Evolutionary conservation across 2,113 vertebrate genomes (phyloP), one percentile per base, ranked within the genome.

Genomic region (Nibea coibor): DNA sequence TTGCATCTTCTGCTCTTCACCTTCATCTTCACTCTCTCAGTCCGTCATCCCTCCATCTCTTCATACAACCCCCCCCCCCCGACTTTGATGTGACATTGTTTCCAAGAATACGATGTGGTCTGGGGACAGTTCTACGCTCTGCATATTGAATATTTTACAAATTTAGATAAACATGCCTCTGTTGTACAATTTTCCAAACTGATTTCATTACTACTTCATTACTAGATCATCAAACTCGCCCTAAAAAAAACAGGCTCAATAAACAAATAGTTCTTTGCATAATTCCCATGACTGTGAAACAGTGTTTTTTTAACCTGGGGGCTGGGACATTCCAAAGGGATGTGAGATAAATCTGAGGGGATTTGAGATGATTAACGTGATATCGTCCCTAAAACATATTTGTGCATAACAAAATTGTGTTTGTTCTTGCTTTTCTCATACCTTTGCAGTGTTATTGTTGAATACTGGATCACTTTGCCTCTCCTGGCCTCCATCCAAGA

Each of bases 41-140:
- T 53, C 59, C 28, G 8, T 45, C 56, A 24, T 50, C 58, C 8
- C 54, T 59, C 54, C 22, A 31, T 64, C 20, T 61, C 20, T 5
- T 3, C 50, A n/a, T 50, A 47, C 9, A 53, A 42, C 31, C 51
- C 24, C 31, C 31, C 51, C 24, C 31, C 2, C 73, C 39, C 3
- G 31, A 77, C 73, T 84, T 84, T 85, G 75, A 71, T 66, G 35
- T 75, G 69, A 86, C 84, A 74, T 87, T 80, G 73, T 47, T 54
- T 62, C 63, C 19, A 63, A 72, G 10, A 76, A 65, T 62, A 15
- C 2, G 54, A 73, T 66, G 43, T 47, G 45, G 48, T 80, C 50
- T 31, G 47, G 54, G 69, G 35, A 82, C 20, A 24, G 56, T 62
- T 42, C 14, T 2, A 11, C 57, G 35, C 9, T 68, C 65, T 45